Evolutionary conservation across 2,888 invertebrate species (phyloP), one percentile per base, ranked within the genome.

Genomic region (Villa cingulata): DNA sequence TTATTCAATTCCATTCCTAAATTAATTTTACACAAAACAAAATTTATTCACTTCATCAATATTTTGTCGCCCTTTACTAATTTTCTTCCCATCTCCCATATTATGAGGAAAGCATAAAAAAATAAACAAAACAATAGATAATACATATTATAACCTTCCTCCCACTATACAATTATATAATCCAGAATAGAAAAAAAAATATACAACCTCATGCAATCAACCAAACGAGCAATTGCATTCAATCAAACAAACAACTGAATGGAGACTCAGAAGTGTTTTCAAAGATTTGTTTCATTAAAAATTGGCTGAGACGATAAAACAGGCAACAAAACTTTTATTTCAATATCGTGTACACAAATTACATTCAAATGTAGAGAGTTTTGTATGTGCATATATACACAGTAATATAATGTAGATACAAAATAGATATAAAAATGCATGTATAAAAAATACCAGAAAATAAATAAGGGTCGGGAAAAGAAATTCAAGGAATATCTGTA

Each of bases 261-360:
- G 45, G 18, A 18, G 37, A 32, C 29, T 32, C 12, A 37, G n/a
- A 37, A 46, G 41, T 37, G 41, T 20, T 46, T 43, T 48, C 38
- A 46, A n/a, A 46, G 49, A 52, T 52, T 52, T 52, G 51, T 52
- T 52, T 52, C 49, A 49, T 46, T 52, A 52, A 47, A 47, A 52
- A 52, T 52, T 52, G 51, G 49, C 48, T 52, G 51, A 48, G 49
- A 52, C 51, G 45, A 52, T 52, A 52, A 52, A 49, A 52, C 49
- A 49, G 43, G 48, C 47, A 49, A 44, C 45, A 49, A 49, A 52
- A 49, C 46, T 52, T 52, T 52, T 52, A 49, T 49, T 48, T 40
- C n/a, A n/a, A n/a, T n/a, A n/a, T n/a, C n/a, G n/a, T n/a, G n/a
- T n/a, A n/a, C n/a, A n/a, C n/a, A n/a, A n/a, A n/a, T n/a, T n/a